Evolutionary conservation across 2,113 vertebrate genomes (phyloP).

Genomic region (Manacus vitellinus): DNA sequence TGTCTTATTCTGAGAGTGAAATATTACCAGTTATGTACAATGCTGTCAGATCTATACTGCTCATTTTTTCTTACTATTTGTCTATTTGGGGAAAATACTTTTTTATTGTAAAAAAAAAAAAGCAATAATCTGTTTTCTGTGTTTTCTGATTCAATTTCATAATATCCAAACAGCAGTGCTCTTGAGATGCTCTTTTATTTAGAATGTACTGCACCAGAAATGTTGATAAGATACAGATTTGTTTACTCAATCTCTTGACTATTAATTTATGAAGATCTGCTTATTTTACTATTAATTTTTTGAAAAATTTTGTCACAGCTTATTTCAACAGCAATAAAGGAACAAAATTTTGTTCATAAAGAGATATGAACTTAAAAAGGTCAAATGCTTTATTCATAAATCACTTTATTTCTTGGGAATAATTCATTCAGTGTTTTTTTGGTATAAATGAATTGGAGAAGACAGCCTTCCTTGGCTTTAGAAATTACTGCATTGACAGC

Average conservation of each 20-base stretch:
- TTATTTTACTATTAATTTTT: background rate
- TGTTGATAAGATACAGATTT: background rate
- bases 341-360: background rate
- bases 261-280: background rate
- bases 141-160: background rate
- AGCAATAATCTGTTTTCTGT: background rate
- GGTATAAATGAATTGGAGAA: conserved; percentile 26
- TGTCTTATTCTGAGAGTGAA: background rate
- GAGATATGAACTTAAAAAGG: background rate
- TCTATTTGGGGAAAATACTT: background rate
- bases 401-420: background rate
- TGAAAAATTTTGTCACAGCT: background rate
- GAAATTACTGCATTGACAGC: conserved; percentile 16
- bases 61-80: background rate
- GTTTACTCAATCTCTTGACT: background rate
- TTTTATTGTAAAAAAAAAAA: background rate
- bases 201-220: background rate
- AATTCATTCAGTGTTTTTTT: conserved; percentile 5
- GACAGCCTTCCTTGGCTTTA: conserved; percentile 34
- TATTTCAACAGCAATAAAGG: background rate
- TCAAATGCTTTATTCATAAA: conserved; percentile 38
- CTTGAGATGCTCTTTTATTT: background rate
- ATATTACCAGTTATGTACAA: background rate
- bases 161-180: background rate
- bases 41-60: background rate